Percentiles rank a stretch among this genome's conserved stretches.
Evolutionary conservation across 2,797 vertebrate species (phyloP).

Genomic region (Coregonus sp.): DNA sequence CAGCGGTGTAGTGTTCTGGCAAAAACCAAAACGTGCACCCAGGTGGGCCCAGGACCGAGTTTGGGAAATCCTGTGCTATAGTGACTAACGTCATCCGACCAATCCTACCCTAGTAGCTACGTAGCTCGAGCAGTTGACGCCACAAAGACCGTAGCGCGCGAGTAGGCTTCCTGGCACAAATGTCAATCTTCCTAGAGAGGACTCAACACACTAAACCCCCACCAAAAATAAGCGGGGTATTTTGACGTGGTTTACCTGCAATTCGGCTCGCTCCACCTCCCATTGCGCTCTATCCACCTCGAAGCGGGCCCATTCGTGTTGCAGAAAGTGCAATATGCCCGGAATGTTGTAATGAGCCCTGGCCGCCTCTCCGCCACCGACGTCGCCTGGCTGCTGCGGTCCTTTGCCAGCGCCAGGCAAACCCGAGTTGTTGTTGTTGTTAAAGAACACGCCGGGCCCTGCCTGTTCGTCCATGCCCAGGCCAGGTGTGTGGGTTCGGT

Average conservation of each 20-base stretch:
- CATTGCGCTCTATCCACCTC: constrained; percentile 91
- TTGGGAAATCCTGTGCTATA: not conserved
- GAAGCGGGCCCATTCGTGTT: constrained; percentile 95
- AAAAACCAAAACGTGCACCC: too few species aligned
- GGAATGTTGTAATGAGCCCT: constrained; percentile 91
- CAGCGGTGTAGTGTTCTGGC: too few species aligned
- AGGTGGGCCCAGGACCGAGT: too few species aligned
- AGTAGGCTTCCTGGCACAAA: not conserved
- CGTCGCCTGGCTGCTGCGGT: constrained; percentile 63
- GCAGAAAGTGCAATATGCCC: constrained; percentile 92
- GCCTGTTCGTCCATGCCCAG: constrained; percentile 95
- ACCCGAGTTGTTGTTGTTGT: constrained; percentile 79
- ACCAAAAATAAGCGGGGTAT: not conserved
- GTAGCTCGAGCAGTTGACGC: not conserved
- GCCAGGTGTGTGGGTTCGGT: constrained; percentile 54
- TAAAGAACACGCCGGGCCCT: constrained; percentile 91
- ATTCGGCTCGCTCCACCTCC: constrained; percentile 91
- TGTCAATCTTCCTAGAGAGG: not conserved
- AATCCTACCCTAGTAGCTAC: not conserved
- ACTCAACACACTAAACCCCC: not conserved
- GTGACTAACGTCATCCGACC: not conserved
- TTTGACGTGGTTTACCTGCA: constrained; percentile 80
- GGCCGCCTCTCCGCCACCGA: constrained; percentile 76
- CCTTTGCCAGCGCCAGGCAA: constrained; percentile 70
- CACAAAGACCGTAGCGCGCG: not conserved